Base-by-base conservation (phyloP, 2,888 invertebrate species). In the Sympetrum striolatum region DNA sequence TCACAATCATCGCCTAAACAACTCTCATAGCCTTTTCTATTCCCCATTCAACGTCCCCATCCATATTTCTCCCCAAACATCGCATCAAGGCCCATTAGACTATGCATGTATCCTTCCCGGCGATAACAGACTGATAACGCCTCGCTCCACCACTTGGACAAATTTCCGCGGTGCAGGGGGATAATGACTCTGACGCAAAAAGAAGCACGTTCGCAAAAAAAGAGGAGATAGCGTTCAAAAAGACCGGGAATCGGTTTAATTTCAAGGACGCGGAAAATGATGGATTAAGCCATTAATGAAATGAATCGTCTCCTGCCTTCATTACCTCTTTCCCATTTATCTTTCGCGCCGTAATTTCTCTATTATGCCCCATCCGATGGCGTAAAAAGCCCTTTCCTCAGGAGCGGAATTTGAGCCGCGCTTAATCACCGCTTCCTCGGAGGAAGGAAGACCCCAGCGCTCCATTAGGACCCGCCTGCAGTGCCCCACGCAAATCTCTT, bases 241-340 rank as follows among this genome's bases (percentile, higher is more conserved):
- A 31, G 73, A 8, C n/a, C 25, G 44, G 44, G 73, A 14, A 31
- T 73, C 25, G 18, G 25, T 73, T 73, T 73, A 73, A 73, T 25
- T 73, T 73, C 8, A 31, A 73, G 25, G 15, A 14, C 64, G 25
- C 6, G 73, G 73, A 73, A 73, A 73, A 73, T 73, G 73, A 73
- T 73, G 73, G 73, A 73, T 73, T 73, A 73, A 73, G 10, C 73
- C 73, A 73, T 73, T 73, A 73, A 73, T 37, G 37, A 60, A 86
- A 86, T 86, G 86, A 86, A 60, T 86, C 86, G 53, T 86, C 35
- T 86, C 86, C 86, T 86, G 60, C 86, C 86, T 60, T 86, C 60
- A 35, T 64, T 60, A 39, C 22, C 22, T 64, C 37, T 37, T 37
- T 37, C 53, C 86, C 60, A n/a, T 58, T 31, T 73, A 86, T 86